Percentiles rank a stretch among this genome's conserved stretches.
Conservation (phyloP, 30 jellyfish, hydroid and myxozoan species). For the Clytia hemisphaerica region DNA sequence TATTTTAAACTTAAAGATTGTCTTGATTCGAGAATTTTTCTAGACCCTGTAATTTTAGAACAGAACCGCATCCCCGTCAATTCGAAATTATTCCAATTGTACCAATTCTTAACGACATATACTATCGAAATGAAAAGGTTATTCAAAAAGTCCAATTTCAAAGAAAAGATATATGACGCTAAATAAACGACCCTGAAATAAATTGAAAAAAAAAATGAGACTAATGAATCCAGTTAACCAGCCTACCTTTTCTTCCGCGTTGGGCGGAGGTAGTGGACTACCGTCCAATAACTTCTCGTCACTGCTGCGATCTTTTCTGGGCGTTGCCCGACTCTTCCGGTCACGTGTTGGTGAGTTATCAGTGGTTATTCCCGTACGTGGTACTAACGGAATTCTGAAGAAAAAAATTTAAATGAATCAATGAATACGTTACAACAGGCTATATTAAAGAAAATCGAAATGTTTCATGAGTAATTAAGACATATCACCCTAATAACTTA, state of each 20-base stretch:
- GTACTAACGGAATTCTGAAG: constrained; percentile 64
- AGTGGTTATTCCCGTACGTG: constrained; percentile 66
- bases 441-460: not conserved
- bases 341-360: constrained; percentile 46
- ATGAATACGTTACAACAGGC: not conserved
- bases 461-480: too few species aligned
- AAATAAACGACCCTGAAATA: not conserved
- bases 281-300: constrained; percentile 66
- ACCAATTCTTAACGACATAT: too few species aligned
- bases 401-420: not conserved
- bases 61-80: too few species aligned
- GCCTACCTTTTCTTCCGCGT: constrained; percentile 68
- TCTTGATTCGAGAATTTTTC: too few species aligned
- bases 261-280: constrained; percentile 71
- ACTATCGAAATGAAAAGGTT: too few species aligned
- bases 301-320: constrained; percentile 55
- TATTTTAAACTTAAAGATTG: too few species aligned
- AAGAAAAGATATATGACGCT: too few species aligned
- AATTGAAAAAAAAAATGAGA: not conserved
- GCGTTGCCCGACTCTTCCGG: constrained; percentile 49
- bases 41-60: too few species aligned
- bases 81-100: too few species aligned
- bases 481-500: too few species aligned
- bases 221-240: too few species aligned
- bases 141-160: too few species aligned